Evolutionary conservation across 2,113 vertebrate species (phyloP).

Genomic region (Rhinichthys klamathensis): DNA sequence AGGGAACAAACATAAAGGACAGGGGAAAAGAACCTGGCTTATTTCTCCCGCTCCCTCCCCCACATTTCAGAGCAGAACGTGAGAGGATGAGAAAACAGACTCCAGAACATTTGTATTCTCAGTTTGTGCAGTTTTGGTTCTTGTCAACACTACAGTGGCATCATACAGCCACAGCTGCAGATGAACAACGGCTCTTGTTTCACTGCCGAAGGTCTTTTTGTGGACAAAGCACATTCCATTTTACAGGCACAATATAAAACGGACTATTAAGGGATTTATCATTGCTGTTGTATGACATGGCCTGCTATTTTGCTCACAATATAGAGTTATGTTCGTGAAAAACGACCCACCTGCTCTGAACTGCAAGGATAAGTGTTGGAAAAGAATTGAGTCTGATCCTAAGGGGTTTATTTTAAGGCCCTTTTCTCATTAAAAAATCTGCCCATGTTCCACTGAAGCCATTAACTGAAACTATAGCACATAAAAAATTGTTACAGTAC

Average conservation of each 20-base stretch:
- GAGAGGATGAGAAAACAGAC: neutral
- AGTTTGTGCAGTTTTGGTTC: constrained; percentile 17
- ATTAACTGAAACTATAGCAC: neutral
- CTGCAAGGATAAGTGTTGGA: neutral
- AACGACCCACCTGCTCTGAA: neutral
- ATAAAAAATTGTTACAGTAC: neutral
- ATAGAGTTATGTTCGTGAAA: neutral
- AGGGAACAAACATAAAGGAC: constrained; percentile 1
- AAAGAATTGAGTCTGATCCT: neutral
- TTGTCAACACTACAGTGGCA: constrained; percentile 24
- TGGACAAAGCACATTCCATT: constrained; percentile 11
- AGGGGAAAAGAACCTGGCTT: neutral
- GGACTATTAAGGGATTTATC: constrained; percentile 17
- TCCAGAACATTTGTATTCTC: constrained; percentile 12
- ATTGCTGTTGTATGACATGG: constrained; percentile 5
- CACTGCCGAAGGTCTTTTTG: constrained; percentile 11
- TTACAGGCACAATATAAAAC: constrained; percentile 30
- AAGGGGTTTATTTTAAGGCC: neutral
- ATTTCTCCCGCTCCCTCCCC: neutral
- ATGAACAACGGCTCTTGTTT: constrained; percentile 24
- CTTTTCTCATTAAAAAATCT: constrained; percentile 18
- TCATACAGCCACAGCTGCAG: neutral
- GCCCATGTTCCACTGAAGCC: neutral
- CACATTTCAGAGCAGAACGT: neutral
- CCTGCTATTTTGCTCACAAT: neutral